These are phyloP conservation scores for Caenorhabditis becei DNA, from an alignment of 2,888 invertebrate species.

Conservation along the genomic window DNA sequence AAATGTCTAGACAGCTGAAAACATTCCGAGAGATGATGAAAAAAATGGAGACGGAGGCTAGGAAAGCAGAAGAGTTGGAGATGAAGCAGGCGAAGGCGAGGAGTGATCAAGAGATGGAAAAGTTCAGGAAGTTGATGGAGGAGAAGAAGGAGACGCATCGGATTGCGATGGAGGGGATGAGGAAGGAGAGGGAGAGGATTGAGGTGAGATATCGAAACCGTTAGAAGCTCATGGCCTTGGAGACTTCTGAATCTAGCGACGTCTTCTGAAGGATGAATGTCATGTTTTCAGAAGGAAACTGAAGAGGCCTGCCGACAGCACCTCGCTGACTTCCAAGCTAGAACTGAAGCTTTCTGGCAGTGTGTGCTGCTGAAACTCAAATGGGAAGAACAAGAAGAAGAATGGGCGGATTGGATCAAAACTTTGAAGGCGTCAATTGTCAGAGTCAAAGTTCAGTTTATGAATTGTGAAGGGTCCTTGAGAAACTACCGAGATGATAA, in stretches of 20 bases:
- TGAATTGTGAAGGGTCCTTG: background rate
- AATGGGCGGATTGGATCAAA: slow-evolving; percentile 3
- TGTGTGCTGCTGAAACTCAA: background rate
- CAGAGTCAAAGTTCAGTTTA: background rate
- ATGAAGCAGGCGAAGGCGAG: background rate
- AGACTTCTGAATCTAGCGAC: too few relatives aligned
- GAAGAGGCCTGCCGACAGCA: background rate
- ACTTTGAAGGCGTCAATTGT: background rate
- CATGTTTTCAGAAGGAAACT: background rate
- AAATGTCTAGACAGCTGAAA: background rate
- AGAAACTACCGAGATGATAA: background rate
- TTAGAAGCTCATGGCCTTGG: too few relatives aligned
- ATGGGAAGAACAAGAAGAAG: background rate
- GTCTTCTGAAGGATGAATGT: background rate
- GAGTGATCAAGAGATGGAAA: background rate
- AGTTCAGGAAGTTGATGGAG: background rate
- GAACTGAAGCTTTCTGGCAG: background rate
- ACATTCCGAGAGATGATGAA: background rate
- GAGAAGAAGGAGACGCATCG: background rate
- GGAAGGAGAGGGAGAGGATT: background rate
- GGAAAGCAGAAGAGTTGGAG: background rate
- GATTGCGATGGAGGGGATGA: background rate
- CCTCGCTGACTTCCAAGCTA: background rate
- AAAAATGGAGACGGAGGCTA: background rate
- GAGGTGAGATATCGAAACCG: too few relatives aligned